Evolutionary conservation across 2,113 vertebrate species (phyloP).

Genomic region (Nannobrachium achirus): DNA sequence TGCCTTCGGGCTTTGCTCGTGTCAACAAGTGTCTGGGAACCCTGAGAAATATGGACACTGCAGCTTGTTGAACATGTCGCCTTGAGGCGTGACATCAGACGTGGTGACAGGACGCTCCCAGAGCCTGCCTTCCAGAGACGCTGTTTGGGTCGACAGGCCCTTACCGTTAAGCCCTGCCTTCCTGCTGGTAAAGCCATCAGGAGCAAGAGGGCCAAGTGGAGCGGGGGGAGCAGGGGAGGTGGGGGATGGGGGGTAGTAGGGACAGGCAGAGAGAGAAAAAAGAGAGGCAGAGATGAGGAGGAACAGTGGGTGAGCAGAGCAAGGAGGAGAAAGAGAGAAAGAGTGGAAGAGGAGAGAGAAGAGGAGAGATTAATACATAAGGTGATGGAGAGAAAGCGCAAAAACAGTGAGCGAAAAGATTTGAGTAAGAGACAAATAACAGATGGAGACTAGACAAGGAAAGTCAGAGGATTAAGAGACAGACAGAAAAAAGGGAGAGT

Average conservation of each 20-base stretch:
- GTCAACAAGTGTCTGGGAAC: conserved; percentile 4
- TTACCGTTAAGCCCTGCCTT: conserved; percentile 46
- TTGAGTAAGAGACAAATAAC: too few relatives aligned
- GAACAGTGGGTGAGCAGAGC: not conserved
- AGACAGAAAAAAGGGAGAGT: too few relatives aligned
- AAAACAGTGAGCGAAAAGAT: too few relatives aligned
- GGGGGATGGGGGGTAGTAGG: conserved; percentile 11
- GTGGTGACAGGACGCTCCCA: conserved; percentile 49
- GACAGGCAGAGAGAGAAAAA: conserved; percentile 9
- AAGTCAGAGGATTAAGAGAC: too few relatives aligned
- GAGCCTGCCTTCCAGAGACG: conserved; percentile 33
- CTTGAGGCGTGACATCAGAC: conserved; percentile 37
- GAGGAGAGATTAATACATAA: too few relatives aligned
- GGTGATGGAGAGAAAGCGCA: too few relatives aligned
- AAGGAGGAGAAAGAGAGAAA: conserved; percentile 27
- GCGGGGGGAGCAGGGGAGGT: conserved; percentile 16
- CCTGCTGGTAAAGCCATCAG: conserved; percentile 72
- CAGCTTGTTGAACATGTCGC: conserved; percentile 22
- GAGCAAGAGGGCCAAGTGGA: not conserved
- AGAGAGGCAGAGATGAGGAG: conserved; percentile 4
- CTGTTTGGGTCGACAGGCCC: conserved; percentile 34
- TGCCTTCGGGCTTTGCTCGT: not conserved
- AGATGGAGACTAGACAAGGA: too few relatives aligned
- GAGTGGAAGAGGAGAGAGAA: conserved; percentile 1
- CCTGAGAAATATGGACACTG: not conserved